phyloP scores from a whole-genome alignment of 2,113 vertebrate genomes.

The Benitochromis conjunctus region DNA sequence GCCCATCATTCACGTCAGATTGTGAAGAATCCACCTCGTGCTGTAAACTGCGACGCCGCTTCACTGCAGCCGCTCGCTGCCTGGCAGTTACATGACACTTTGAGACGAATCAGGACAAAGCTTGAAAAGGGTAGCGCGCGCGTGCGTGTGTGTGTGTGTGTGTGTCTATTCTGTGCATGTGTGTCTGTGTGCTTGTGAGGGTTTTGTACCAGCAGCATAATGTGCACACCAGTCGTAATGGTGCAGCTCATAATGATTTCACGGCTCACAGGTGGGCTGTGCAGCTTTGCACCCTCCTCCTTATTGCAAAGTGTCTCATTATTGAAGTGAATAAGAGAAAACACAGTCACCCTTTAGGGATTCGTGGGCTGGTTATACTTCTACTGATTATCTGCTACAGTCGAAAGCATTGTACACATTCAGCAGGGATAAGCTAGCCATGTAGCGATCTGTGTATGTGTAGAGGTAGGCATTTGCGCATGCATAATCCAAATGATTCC shows the following conservation, averaged over 20 bases:
- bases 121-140: not conserved
- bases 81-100: not conserved
- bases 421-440: not conserved
- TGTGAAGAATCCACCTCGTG: not conserved
- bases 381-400: not conserved
- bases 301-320: not conserved
- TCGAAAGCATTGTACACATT: not conserved
- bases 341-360: not conserved
- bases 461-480: not conserved
- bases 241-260: slow-evolving; percentile 5
- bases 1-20: not conserved
- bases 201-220: not conserved
- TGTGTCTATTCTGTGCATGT: not conserved
- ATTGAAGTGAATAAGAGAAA: not conserved
- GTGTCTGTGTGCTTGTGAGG: not conserved
- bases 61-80: not conserved
- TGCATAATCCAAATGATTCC: not conserved
- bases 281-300: not conserved
- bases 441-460: not conserved
- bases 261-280: slow-evolving; percentile 15
- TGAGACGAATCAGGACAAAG: not conserved
- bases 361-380: not conserved
- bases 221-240: not conserved
- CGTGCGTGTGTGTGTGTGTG: not conserved
- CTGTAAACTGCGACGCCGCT: not conserved